Conservation (phyloP, 2,888 invertebrate species). For the Ramazzottius varieornatus region DNA sequence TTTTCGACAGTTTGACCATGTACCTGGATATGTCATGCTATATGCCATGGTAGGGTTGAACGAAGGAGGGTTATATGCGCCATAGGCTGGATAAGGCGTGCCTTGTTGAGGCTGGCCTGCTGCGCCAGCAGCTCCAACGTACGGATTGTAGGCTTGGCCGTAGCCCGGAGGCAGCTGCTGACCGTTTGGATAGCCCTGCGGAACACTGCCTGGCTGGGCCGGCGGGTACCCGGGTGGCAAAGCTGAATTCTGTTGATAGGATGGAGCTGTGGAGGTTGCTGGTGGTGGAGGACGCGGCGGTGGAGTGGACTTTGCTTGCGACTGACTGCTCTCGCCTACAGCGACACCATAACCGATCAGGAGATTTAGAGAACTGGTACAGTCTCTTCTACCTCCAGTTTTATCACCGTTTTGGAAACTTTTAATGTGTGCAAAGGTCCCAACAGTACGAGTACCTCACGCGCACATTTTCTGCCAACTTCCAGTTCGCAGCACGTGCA, state of each 20-base stretch:
- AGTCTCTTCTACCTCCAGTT: no score
- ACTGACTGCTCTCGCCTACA: not conserved
- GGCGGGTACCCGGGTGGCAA: not conserved
- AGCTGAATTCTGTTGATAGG: not conserved
- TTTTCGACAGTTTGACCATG: no score
- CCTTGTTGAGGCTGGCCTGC: not conserved
- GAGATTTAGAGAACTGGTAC: no score
- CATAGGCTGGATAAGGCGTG: not conserved
- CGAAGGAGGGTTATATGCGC: slow-evolving; percentile 1
- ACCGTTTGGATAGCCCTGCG: not conserved
- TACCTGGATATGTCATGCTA: not conserved
- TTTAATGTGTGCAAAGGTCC: no score
- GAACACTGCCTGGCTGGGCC: not conserved
- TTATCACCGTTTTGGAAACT: no score
- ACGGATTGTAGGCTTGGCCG: slow-evolving; percentile 1
- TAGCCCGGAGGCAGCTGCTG: not conserved
- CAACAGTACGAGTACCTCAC: no score
- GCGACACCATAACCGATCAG: no score
- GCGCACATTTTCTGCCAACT: no score
- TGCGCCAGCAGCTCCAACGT: not conserved
- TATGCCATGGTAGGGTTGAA: slow-evolving; percentile 1
- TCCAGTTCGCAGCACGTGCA: no score
- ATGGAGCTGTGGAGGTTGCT: not conserved
- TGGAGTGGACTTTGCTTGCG: not conserved
- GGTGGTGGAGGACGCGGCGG: slow-evolving; percentile 1